Evolutionary conservation across 1,140 invertebrate genomes (phyloP), one percentile per base, ranked within the genome.

Genomic region (Chelonus insularis): DNA sequence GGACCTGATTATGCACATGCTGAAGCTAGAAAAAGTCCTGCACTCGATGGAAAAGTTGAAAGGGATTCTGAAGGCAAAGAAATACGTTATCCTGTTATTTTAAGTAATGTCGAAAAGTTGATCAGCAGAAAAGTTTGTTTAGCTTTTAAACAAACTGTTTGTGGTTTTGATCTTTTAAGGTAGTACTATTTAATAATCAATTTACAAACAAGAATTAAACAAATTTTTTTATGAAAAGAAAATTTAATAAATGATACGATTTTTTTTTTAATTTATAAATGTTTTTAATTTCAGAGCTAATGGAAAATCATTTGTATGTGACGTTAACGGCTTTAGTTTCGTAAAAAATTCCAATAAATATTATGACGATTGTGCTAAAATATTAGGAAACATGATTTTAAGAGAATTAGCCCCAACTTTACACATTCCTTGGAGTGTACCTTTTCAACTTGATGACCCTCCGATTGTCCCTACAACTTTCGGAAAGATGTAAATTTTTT

Each of bases 331-430:
- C 1, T 99, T 99, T 80, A 98, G 95, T 76, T 99, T 99, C 83
- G 98, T 99, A 5, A 99, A 99, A 77, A 99, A 98, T 78, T 99
- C 97, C 0, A 96, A 94, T 74, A 99, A 99, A 77, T 99, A 99
- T 83, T 99, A 99, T 76, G 97, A 99, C 79, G 98, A 99, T 76
- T 99, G 96, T 81, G 95, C 97, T 4, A 97, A 97, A 80, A 99
- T 99, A 60, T 82, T 99, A 57, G 94, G 93, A 32, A 96, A 97
- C 72, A 92, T 93, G 88, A 97, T 98, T 47, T 81, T 98, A 16
- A 83, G 96, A 57, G 93, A 96, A 75, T 79, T 98, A 29, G 96
- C 96, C 7, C 96, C 96, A 0, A 95, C 94, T 12, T 81, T 98
- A 32, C 94, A 98, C 72, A 98, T 99, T 68, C 96, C 95, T 0